A percentile compares a stretch with the other conserved stretches of the same genome.
Evolutionary conservation across 2,888 invertebrate species (phyloP).

Genomic region (Linnaemya vulpina): DNA sequence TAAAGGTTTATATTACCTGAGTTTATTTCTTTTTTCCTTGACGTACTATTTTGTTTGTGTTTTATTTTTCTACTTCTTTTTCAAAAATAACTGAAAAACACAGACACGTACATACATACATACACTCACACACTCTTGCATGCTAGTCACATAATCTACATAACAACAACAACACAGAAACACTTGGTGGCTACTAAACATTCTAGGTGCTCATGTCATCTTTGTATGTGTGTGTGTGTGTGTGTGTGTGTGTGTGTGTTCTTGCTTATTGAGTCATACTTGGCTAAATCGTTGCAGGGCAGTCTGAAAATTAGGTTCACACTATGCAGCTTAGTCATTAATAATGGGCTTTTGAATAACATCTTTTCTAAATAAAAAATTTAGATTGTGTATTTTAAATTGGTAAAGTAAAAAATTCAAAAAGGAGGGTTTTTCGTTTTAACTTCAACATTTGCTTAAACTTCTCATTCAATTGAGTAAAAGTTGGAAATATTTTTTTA

Average conservation of each 20-base stretch:
- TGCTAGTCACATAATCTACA: neutral
- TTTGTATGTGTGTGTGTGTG: neutral
- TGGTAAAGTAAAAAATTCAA: too few relatives aligned
- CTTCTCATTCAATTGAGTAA: too few relatives aligned
- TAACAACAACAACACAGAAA: neutral
- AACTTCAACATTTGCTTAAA: too few relatives aligned
- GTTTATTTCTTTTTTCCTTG: slow-evolving; percentile 20
- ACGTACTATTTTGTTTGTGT: slow-evolving; percentile 26
- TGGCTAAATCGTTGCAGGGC: slow-evolving; percentile 12
- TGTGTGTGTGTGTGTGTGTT: neutral
- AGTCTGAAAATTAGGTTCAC: slow-evolving; percentile 1
- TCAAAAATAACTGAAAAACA: slow-evolving; percentile 49
- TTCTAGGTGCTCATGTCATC: slow-evolving; percentile 21
- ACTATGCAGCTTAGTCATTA: neutral
- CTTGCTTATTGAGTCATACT: slow-evolving; percentile 50
- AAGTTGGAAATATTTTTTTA: too few relatives aligned
- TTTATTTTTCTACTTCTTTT: neutral
- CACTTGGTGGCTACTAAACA: neutral
- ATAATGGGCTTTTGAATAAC: too few relatives aligned
- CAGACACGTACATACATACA: slow-evolving; percentile 24
- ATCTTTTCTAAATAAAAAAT: too few relatives aligned
- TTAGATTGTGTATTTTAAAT: too few relatives aligned
- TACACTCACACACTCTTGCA: neutral
- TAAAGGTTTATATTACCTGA: slow-evolving; percentile 70
- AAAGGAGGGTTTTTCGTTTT: too few relatives aligned